These are phyloP conservation scores for Parotia lawesii DNA, from an alignment of 2,113 vertebrate genomes.

Conservation along the genomic window DNA sequence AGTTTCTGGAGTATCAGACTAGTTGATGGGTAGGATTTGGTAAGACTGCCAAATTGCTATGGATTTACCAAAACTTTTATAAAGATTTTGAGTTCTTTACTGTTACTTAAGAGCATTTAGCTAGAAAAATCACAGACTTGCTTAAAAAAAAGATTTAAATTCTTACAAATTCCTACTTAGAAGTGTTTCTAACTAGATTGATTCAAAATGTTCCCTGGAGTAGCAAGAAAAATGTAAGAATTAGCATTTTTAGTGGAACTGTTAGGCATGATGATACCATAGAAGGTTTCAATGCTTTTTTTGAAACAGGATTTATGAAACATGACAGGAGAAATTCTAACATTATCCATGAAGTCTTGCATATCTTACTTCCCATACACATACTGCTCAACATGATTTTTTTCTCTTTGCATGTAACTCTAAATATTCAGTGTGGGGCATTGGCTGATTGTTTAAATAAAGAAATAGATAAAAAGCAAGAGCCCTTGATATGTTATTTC, in stretches of 20 bases:
- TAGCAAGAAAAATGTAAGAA: not conserved
- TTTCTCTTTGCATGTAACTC: not conserved
- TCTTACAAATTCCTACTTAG: not conserved
- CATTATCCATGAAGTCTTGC: not conserved
- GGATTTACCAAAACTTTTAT: not conserved
- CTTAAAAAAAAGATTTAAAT: not conserved
- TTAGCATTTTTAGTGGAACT: not conserved
- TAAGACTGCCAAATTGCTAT: not conserved
- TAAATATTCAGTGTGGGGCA: not conserved
- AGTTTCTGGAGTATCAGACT: not conserved
- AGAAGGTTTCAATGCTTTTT: not conserved
- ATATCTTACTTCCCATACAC: not conserved
- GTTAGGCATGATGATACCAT: not conserved
- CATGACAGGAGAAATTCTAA: not conserved
- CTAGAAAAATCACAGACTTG: not conserved
- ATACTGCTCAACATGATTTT: not conserved
- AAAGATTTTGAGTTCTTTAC: not conserved
- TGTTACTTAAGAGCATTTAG: not conserved
- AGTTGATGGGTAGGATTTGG: not conserved
- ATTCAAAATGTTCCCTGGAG: not conserved
- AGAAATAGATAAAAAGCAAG: not conserved
- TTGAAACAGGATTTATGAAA: not conserved
- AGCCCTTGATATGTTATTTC: not conserved
- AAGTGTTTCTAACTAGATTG: not conserved
- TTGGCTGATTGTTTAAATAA: not conserved